phyloP scores from a whole-genome alignment of 2,888 invertebrate species.

The Cryptocheilus praepositus region DNA sequence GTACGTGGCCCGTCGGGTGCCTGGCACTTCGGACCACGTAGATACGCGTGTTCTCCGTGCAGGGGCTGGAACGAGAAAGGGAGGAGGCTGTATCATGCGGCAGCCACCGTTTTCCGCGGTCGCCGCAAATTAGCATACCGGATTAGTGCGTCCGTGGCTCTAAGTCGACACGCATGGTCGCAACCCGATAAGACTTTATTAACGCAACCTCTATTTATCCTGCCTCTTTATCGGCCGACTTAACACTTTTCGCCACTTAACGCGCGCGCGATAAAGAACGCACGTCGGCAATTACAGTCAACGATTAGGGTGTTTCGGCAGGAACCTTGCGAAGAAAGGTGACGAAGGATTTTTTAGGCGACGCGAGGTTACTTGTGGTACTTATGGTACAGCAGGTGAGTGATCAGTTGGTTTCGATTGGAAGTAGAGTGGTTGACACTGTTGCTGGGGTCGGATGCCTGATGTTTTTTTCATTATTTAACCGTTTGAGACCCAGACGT shows the following conservation, averaged over 20 bases:
- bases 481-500: no score
- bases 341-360: no score
- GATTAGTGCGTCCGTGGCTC: slow-evolving; percentile 65
- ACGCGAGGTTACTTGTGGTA: no score
- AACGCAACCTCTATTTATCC: slow-evolving; percentile 64
- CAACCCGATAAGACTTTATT: slow-evolving; percentile 71
- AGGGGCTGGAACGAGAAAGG: not conserved
- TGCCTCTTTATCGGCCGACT: slow-evolving; percentile 31
- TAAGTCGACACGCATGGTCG: slow-evolving; percentile 70
- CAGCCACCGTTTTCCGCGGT: slow-evolving; percentile 36
- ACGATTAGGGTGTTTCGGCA: no score
- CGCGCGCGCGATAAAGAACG: slow-evolving; percentile 1
- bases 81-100: slow-evolving; percentile 28
- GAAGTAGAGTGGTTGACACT: no score
- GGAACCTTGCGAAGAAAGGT: no score
- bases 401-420: no score
- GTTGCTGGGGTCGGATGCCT: no score
- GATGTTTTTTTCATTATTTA: no score
- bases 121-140: slow-evolving; percentile 65
- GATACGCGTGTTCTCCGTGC: slow-evolving; percentile 26
- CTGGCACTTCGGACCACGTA: slow-evolving; percentile 5
- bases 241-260: not conserved
- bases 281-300: not conserved
- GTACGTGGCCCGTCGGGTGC: slow-evolving; percentile 3
- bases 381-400: no score